Base-by-base conservation (phyloP, 2,113 vertebrate species). In the Stigmatopora argus region DNA sequence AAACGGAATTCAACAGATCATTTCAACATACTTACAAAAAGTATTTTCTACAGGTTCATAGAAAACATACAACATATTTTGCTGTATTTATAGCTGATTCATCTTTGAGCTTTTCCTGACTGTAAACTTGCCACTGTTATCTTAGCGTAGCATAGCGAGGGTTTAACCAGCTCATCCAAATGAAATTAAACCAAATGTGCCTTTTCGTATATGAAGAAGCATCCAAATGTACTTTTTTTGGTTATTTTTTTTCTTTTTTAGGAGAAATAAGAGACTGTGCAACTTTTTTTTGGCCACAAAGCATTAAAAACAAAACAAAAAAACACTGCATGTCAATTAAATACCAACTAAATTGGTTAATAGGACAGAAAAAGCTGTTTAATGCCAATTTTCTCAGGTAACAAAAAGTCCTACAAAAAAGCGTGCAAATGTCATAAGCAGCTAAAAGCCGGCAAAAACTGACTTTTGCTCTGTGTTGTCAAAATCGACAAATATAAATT, bases 11-110 rank as follows among this genome's bases (percentile, higher is more conserved):
- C 92, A 90, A 91, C 92, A 84, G 90, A 92, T 92, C 92, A 92
- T 92, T 92, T 92, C 87, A 95, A 97, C 94, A 94, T 94, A 95
- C 93, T 95, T 97, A 96, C 93, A 61, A 98, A 97, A 96, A 94
- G 88, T 93, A 91, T 89, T 90, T 87, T 96, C 92, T 93, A 98
- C 94, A 96, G 92, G 89, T 92, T 90, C 89, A 89, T 96, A 93
- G 92, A 98, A 96, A 97, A 97, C 92, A 93, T 91, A 93, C 88
- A 92, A 92, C 91, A 91, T 92, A 86, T 92, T 91, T 92, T 86
- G 77, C 75, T 88, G 89, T 84, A 81, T 85, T 87, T 90, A 92
- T 91, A 93, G 90, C 89, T 78, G 86, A 90, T 88, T 89, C 83
- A 86, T 88, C 83, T 77, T 87, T 70, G 85, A 88, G 69, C 69